Conservation (phyloP, 2,113 vertebrate species). For the Clarias batrachus region DNA sequence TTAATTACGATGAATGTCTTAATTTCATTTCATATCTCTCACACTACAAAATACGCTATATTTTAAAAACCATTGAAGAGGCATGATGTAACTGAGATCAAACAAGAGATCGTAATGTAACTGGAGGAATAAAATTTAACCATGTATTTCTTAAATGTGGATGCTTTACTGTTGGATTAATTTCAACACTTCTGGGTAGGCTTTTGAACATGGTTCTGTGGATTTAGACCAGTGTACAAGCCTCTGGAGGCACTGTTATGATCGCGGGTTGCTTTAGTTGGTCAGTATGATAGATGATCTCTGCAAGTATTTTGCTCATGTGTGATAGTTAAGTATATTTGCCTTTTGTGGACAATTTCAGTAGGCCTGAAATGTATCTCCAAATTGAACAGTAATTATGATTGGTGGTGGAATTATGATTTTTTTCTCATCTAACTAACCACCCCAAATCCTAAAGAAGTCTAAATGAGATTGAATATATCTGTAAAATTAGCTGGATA, state of each 20-base stretch:
- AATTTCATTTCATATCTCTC: neutral
- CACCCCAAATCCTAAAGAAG: too few relatives aligned
- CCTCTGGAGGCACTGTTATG: too few relatives aligned
- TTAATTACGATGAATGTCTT: neutral
- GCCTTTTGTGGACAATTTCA: constrained; percentile 34
- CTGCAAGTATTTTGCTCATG: constrained; percentile 16
- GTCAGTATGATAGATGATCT: too few relatives aligned
- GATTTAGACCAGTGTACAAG: too few relatives aligned
- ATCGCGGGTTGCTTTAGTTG: too few relatives aligned
- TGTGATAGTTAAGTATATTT: constrained; percentile 24
- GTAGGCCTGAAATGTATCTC: neutral
- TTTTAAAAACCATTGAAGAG: neutral
- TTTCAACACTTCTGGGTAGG: neutral
- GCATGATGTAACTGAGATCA: too few relatives aligned
- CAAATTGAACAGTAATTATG: neutral
- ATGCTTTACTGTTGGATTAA: neutral
- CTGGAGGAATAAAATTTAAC: neutral
- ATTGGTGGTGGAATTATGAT: too few relatives aligned
- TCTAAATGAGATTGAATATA: too few relatives aligned
- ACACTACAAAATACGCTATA: neutral
- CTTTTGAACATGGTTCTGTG: neutral
- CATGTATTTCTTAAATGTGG: neutral
- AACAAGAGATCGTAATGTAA: too few relatives aligned
- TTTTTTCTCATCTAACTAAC: too few relatives aligned
- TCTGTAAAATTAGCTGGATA: too few relatives aligned